phyloP scores from a whole-genome alignment of 2,888 invertebrate species.

The Yponomeuta cagnagella region DNA sequence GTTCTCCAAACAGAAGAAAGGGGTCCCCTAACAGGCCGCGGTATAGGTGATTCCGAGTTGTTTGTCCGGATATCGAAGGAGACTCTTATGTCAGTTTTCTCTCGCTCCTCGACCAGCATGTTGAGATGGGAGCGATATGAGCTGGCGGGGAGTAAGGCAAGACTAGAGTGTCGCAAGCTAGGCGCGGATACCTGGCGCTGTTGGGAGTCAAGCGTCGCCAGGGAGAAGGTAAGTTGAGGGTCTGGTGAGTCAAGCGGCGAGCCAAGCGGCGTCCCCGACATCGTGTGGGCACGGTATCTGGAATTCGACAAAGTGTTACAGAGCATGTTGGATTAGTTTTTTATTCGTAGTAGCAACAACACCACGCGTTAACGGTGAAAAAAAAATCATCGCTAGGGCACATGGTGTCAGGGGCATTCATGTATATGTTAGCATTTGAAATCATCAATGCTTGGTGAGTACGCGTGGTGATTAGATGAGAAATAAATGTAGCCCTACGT shows the following conservation, averaged over 20 bases:
- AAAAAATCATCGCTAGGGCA: background rate
- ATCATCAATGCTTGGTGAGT: too few species aligned
- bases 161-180: conserved; percentile 65
- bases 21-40: conserved; percentile 60
- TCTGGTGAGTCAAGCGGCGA: conserved; percentile 91
- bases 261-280: conserved; percentile 85
- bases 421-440: too few species aligned
- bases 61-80: conserved; percentile 59
- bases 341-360: background rate
- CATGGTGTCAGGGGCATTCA: too few species aligned
- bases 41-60: conserved; percentile 48
- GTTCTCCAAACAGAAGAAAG: conserved; percentile 64
- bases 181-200: conserved; percentile 79
- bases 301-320: conserved; percentile 30
- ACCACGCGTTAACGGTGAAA: background rate
- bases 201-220: conserved; percentile 75
- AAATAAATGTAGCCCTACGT: too few species aligned
- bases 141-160: conserved; percentile 66
- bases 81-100: conserved; percentile 61
- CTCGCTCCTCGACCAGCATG: conserved; percentile 66
- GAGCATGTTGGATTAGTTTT: background rate
- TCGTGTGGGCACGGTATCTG: conserved; percentile 89
- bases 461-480: too few species aligned
- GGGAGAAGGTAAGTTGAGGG: conserved; percentile 79
- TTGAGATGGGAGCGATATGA: conserved; percentile 68